Conservation (phyloP, 1,140 invertebrate species). For the Drosophila busckii region DNA sequence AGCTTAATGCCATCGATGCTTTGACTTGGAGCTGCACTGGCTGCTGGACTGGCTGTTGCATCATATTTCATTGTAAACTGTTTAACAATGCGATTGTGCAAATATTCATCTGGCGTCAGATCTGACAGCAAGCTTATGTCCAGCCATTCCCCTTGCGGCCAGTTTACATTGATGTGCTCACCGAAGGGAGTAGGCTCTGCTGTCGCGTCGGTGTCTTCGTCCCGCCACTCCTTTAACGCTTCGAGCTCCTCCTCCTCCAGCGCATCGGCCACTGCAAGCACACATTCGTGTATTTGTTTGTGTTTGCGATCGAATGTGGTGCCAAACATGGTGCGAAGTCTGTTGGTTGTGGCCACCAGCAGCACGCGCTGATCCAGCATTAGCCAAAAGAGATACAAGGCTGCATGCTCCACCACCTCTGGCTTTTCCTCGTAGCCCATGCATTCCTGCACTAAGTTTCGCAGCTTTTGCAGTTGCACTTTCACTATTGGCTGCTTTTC, state of each 20-base stretch:
- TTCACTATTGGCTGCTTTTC: conserved; percentile 54
- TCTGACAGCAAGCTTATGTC: conserved; percentile 55
- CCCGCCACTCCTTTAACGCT: conserved; percentile 55
- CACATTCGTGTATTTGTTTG: conserved; percentile 50
- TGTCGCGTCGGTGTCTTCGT: conserved; percentile 19
- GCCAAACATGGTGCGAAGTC: conserved; percentile 60
- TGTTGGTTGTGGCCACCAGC: conserved; percentile 55
- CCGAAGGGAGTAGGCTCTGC: conserved; percentile 48
- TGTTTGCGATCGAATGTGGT: conserved; percentile 63
- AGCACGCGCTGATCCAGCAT: conserved; percentile 61
- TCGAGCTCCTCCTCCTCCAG: conserved; percentile 55
- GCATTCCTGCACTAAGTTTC: conserved; percentile 67
- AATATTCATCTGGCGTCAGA: conserved; percentile 39
- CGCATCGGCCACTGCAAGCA: conserved; percentile 36
- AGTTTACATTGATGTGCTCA: conserved; percentile 42
- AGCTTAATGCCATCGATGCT: conserved; percentile 48
- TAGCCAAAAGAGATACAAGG: conserved; percentile 66
- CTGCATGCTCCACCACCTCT: conserved; percentile 68
- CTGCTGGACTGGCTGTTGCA: conserved; percentile 72
- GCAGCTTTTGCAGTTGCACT: conserved; percentile 62
- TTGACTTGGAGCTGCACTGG: conserved; percentile 61
- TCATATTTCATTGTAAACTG: conserved; percentile 70
- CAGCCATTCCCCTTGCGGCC: conserved; percentile 12
- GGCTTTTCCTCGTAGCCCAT: conserved; percentile 76
- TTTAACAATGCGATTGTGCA: conserved; percentile 49